Conservation (phyloP, 2,797 vertebrate genomes). For the Avahi laniger region DNA sequence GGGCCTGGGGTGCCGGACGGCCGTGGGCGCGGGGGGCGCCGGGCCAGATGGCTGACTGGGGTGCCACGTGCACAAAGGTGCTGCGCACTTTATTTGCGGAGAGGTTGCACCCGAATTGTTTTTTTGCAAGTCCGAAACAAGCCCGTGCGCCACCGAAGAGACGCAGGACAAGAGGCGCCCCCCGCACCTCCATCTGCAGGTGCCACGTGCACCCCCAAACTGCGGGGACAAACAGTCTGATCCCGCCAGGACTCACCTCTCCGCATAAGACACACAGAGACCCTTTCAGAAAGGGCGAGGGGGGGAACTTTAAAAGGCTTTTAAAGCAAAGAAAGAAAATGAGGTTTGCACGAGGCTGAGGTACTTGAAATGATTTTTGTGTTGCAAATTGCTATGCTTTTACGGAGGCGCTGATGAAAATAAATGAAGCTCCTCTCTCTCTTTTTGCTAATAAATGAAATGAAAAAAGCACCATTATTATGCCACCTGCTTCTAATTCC, state of each 20-base stretch:
- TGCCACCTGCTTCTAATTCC: constrained; percentile 90
- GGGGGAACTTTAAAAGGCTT: constrained; percentile 81
- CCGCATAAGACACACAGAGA: neutral
- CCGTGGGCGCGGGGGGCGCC: neutral
- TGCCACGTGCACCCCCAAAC: neutral
- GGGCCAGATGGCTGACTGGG: neutral
- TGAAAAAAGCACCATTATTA: constrained; percentile 89
- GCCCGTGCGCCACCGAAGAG: neutral
- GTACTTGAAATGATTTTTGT: constrained; percentile 87
- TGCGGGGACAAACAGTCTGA: neutral
- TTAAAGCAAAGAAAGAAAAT: constrained; percentile 83
- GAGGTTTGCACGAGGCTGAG: constrained; percentile 81
- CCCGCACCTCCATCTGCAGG: neutral
- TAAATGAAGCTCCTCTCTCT: constrained; percentile 86
- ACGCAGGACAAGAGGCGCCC: neutral
- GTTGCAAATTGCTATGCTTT: constrained; percentile 87
- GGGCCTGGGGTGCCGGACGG: neutral
- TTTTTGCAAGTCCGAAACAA: neutral
- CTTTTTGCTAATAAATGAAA: constrained; percentile 88
- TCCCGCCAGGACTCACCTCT: neutral
- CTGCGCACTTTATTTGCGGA: neutral
- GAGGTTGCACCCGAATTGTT: neutral
- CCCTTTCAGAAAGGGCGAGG: neutral
- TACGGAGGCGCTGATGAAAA: constrained; percentile 87
- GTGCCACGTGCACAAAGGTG: rapidly evolving